Percentiles rank a stretch among this genome's conserved stretches.
Conservation (phyloP, 2,888 invertebrate species). For the Lasioglossum marginatum region DNA sequence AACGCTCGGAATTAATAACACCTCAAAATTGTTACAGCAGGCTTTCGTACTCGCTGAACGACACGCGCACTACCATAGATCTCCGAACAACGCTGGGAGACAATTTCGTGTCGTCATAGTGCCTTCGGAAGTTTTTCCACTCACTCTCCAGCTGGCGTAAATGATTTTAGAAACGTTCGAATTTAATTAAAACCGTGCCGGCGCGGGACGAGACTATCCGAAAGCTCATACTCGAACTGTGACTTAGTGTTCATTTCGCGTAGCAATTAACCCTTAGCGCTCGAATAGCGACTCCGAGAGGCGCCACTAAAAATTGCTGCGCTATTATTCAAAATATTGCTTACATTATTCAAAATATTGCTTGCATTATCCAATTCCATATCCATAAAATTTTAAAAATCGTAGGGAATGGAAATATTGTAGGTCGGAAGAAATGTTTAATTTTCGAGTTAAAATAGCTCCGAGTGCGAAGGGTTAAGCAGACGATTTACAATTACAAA, state of each 20-base stretch:
- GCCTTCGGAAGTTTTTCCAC: background rate
- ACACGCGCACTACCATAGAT: background rate
- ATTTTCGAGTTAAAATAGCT: too few species aligned
- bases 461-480: too few species aligned
- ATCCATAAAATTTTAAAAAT: too few species aligned
- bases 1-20: constrained; percentile 43
- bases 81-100: background rate
- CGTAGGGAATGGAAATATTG: too few species aligned
- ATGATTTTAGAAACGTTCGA: background rate
- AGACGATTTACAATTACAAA: background rate
- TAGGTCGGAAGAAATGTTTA: too few species aligned
- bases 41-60: constrained; percentile 26
- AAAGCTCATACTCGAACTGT: background rate
- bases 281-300: too few species aligned
- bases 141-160: background rate
- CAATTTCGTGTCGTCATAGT: constrained; percentile 10
- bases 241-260: background rate
- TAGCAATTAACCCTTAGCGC: background rate
- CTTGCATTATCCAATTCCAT: too few species aligned
- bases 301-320: too few species aligned
- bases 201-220: background rate
- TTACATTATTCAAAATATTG: too few species aligned
- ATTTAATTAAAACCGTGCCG: constrained; percentile 2
- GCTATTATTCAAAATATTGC: too few species aligned
- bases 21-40: constrained; percentile 37